Conservation (phyloP, 2,797 vertebrate species). For the Anolis apletophallus region DNA sequence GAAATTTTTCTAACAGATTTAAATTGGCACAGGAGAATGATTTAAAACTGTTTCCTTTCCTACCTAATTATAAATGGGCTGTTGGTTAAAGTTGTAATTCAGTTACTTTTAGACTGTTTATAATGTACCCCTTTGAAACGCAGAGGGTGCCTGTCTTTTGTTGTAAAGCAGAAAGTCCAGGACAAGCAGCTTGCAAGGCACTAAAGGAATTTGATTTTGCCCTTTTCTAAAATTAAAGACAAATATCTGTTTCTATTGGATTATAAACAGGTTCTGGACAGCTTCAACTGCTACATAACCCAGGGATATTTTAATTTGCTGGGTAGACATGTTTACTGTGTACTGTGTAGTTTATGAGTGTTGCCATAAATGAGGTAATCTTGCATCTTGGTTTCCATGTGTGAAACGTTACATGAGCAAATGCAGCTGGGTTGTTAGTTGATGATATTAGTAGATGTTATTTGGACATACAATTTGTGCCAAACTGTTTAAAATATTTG, state of each 20-base stretch:
- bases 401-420: slow-evolving; percentile 88
- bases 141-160: slow-evolving; percentile 71
- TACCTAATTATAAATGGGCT: slow-evolving; percentile 68
- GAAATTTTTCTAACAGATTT: slow-evolving; percentile 72
- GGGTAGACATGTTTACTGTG: slow-evolving; percentile 91
- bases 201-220: slow-evolving; percentile 74
- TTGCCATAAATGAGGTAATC: slow-evolving; percentile 86
- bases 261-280: slow-evolving; percentile 86
- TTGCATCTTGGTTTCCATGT: slow-evolving; percentile 81
- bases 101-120: slow-evolving; percentile 75
- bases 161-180: slow-evolving; percentile 72
- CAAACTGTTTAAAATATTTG: slow-evolving; percentile 72
- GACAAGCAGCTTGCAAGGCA: slow-evolving; percentile 68
- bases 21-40: slow-evolving; percentile 68
- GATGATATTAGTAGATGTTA: slow-evolving; percentile 70
- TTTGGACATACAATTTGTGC: slow-evolving; percentile 72
- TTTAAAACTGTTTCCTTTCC: slow-evolving; percentile 69
- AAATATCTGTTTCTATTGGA: slow-evolving; percentile 78
- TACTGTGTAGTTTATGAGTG: slow-evolving; percentile 88
- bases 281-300: slow-evolving; percentile 86
- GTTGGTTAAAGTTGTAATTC: slow-evolving; percentile 69
- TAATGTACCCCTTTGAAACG: slow-evolving; percentile 75
- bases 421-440: slow-evolving; percentile 79
- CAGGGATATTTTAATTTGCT: slow-evolving; percentile 88
- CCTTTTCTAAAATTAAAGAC: slow-evolving; percentile 77